Percentiles rank a stretch among this genome's conserved stretches.
phyloP scores from a whole-genome alignment of 2,113 vertebrate genomes.

The Lamprologus tigripictilis region DNA sequence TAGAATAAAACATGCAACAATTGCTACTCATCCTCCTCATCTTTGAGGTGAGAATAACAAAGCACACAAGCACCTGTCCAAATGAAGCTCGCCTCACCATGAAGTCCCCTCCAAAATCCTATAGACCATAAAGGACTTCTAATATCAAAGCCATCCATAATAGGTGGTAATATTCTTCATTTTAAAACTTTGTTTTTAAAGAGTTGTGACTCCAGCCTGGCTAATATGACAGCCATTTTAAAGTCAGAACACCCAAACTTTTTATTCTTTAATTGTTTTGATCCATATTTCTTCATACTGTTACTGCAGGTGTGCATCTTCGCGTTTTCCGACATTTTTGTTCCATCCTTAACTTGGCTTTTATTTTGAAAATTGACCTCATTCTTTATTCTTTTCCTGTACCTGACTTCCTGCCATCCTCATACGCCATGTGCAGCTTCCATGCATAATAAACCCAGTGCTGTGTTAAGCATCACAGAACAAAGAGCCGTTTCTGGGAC shows the following conservation, averaged over 20 bases:
- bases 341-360: neutral
- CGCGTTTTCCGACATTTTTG: accelerated
- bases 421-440: neutral
- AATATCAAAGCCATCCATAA: neutral
- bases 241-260: neutral
- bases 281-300: neutral
- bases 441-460: neutral
- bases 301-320: neutral
- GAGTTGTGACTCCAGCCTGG: neutral
- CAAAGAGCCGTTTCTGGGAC: neutral
- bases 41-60: neutral
- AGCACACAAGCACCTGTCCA: neutral
- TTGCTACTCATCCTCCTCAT: neutral
- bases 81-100: neutral
- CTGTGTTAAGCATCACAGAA: neutral
- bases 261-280: neutral
- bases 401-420: neutral
- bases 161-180: neutral
- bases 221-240: neutral
- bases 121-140: neutral
- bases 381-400: neutral
- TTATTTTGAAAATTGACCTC: neutral
- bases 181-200: neutral
- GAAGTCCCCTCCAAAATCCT: neutral
- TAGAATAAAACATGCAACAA: neutral